phyloP scores from a whole-genome alignment of 1,140 invertebrate genomes.

The Pseudachorutes palmiensis region DNA sequence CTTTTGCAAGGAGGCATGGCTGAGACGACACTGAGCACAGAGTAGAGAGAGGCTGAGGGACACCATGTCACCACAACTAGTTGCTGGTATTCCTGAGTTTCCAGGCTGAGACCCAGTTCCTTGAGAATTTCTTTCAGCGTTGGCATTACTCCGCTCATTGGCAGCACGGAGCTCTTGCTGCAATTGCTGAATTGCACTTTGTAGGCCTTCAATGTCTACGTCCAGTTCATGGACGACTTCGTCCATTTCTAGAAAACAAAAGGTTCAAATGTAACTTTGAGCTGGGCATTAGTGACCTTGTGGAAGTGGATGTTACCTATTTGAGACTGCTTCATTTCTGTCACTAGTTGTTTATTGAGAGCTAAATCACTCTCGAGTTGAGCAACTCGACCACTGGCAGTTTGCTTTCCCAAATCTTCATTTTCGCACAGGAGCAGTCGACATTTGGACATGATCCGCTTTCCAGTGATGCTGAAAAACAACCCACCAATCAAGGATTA shows the following conservation, averaged over 20 bases:
- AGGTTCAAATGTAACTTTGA: no score
- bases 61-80: neutral
- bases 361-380: constrained; percentile 93
- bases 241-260: constrained; percentile 66
- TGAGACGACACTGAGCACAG: constrained; percentile 21
- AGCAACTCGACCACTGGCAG: constrained; percentile 85
- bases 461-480: constrained; percentile 74
- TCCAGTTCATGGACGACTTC: constrained; percentile 92
- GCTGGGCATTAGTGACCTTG: no score
- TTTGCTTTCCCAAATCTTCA: constrained; percentile 92
- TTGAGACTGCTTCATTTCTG: constrained; percentile 95
- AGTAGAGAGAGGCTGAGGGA: constrained; percentile 7
- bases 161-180: constrained; percentile 77
- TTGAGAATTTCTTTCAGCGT: constrained; percentile 1
- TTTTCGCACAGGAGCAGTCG: constrained; percentile 94
- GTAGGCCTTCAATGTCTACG: constrained; percentile 96
- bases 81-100: neutral
- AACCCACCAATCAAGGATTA: no score
- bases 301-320: no score
- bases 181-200: constrained; percentile 87
- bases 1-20: no score
- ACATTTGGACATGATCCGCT: constrained; percentile 95
- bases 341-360: constrained; percentile 87
- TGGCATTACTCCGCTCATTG: constrained; percentile 7
- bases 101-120: constrained; percentile 10